Conservation (phyloP, 2,113 vertebrate genomes). For the Columba livia region DNA sequence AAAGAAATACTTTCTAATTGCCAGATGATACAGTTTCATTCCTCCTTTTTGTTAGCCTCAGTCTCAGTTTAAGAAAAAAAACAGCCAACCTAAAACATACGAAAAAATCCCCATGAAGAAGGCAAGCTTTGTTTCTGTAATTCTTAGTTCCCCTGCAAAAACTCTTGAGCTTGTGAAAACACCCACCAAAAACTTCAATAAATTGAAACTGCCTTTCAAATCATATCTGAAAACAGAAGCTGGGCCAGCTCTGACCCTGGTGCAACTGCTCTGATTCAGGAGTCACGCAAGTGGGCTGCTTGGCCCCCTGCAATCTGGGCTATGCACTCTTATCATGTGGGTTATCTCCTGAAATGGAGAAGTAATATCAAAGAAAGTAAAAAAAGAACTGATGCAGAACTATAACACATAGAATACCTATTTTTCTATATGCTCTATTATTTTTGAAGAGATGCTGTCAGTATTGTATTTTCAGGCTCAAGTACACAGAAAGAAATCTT, state of each 20-base stretch:
- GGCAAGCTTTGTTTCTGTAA: background rate
- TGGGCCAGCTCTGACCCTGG: background rate
- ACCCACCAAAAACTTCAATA: background rate
- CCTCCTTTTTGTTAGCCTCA: background rate
- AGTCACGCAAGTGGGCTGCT: background rate
- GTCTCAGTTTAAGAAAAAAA: background rate
- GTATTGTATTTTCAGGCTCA: background rate
- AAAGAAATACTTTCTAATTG: background rate
- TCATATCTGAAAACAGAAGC: background rate
- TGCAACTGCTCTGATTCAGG: background rate
- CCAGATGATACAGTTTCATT: background rate
- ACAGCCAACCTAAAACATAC: background rate
- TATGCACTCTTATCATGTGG: rapidly evolving
- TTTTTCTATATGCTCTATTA: background rate
- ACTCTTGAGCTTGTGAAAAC: background rate
- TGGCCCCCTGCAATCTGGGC: background rate
- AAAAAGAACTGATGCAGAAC: background rate
- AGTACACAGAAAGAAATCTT: background rate
- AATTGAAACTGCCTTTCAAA: slow-evolving; percentile 4
- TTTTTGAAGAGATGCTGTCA: background rate
- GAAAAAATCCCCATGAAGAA: background rate
- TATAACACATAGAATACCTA: background rate
- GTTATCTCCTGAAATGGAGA: background rate
- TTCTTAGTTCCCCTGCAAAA: background rate
- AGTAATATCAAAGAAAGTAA: background rate